phyloP scores from a whole-genome alignment of 2,797 vertebrate genomes.

The Amblyopsis hoosieri region DNA sequence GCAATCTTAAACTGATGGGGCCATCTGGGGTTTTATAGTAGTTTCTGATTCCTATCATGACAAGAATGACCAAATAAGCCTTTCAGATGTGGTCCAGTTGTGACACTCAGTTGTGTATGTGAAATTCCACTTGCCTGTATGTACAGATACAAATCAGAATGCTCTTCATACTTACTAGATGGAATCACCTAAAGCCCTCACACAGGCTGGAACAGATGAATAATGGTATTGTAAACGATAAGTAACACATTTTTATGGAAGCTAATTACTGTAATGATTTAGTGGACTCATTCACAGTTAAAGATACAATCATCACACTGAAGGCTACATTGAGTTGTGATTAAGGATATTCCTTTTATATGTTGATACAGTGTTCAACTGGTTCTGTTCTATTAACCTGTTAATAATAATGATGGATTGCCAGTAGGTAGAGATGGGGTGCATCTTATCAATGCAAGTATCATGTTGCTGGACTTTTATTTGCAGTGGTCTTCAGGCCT shows the following conservation, averaged over 20 bases:
- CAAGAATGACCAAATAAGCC: not conserved
- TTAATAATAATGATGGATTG: not conserved
- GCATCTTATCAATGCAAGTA: not conserved
- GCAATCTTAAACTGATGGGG: not conserved
- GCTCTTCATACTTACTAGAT: conserved; percentile 44
- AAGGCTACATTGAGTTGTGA: not conserved
- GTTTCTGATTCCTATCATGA: not conserved
- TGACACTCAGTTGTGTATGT: conserved; percentile 21
- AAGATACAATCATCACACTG: conserved; percentile 2
- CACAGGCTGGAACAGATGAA: conserved; percentile 17
- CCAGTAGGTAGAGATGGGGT: not conserved
- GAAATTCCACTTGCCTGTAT: conserved; percentile 21
- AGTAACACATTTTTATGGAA: conserved; percentile 18
- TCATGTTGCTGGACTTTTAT: conserved; percentile 2
- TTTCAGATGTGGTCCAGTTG: conserved; percentile 1
- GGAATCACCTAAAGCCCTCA: conserved; percentile 7
- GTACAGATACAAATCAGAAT: conserved; percentile 30
- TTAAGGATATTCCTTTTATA: too few species aligned
- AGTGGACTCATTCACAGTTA: conserved; percentile 11
- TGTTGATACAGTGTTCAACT: too few species aligned
- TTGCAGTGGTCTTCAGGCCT: not conserved
- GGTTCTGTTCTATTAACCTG: not conserved
- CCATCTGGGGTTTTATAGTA: conserved; percentile 5
- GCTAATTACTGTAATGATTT: conserved; percentile 7
- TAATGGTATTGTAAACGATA: conserved; percentile 12